A percentile compares a stretch with the other conserved stretches of the same genome.
phyloP scores from a whole-genome alignment of 2,888 invertebrate genomes.

The Thecocarcelia acutangulata region DNA sequence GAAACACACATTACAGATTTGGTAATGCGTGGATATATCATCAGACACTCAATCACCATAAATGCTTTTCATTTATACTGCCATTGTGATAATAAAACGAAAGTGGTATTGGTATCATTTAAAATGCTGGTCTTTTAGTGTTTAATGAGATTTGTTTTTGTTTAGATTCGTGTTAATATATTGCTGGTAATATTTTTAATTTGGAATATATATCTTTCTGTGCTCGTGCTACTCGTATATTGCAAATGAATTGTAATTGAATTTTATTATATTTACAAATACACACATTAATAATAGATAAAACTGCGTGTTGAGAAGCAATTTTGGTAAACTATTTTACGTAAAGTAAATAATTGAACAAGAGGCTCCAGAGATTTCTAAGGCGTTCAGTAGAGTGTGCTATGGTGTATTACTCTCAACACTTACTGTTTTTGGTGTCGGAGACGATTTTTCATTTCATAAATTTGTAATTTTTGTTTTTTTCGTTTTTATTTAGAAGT shows the following conservation, averaged over 20 bases:
- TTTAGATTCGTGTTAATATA: not conserved
- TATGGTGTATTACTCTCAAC: too few species aligned
- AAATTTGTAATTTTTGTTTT: too few species aligned
- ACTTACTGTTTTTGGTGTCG: too few species aligned
- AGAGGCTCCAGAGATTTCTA: too few species aligned
- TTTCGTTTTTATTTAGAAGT: too few species aligned
- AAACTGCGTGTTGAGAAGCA: slow-evolving; percentile 16
- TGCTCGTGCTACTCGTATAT: not conserved
- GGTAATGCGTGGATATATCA: slow-evolving; percentile 41
- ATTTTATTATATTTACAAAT: slow-evolving; percentile 55
- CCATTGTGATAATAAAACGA: not conserved
- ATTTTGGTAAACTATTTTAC: too few species aligned
- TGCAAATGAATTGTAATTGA: slow-evolving; percentile 44
- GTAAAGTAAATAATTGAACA: too few species aligned
- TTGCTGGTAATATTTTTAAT: slow-evolving; percentile 11
- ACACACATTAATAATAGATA: slow-evolving; percentile 36
- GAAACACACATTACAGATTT: slow-evolving; percentile 19
- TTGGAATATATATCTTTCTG: too few species aligned
- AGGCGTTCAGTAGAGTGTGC: too few species aligned
- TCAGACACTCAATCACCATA: slow-evolving; percentile 51
- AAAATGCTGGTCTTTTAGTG: slow-evolving; percentile 52
- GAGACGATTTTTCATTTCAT: too few species aligned
- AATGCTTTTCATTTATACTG: not conserved
- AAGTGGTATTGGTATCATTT: slow-evolving; percentile 14
- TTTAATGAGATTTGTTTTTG: slow-evolving; percentile 41